Base-by-base conservation (phyloP, 35 echinoderm and acorn worm species). In the Lytechinus pictus region DNA sequence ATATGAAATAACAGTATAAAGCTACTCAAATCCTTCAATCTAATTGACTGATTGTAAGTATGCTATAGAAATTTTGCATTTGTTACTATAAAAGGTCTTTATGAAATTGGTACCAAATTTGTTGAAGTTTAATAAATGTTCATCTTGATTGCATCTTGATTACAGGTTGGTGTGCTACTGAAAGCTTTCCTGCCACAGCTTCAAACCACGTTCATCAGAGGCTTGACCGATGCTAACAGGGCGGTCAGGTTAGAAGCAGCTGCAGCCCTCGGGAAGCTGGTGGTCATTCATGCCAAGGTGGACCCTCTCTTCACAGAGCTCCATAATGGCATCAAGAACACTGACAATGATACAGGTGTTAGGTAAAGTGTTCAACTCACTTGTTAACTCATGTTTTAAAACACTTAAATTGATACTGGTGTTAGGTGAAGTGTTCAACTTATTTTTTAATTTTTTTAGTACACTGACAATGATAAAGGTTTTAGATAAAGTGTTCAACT, bases 101-200 rank as follows among this genome's bases (percentile, higher is more conserved):
- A 1, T 44, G 33, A 44, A 44, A 44, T 44, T 0, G 33, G 33
- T 44, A 44, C 33, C 33, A 44, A 44, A 44, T 44, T 44, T 44
- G 33, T 44, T 44, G 33, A 44, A 58, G 56, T 9, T 44, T 58
- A 79, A 79, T n/a, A 19, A 79, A n/a, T 79, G 66, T 79, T 79
- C 0, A 90, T 51, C 52, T 54, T 90, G 86, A n/a, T 12, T 52
- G 5, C 16, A 88, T 44, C 33, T 44, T 44, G 33, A 44, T 90
- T 52, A 5, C 88, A 99, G 98, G 98, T 99, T 86, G 98, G 98
- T 91, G 96, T 98, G 54, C 94, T 98, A 24, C 95, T 99, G 53
- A 99, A 99, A 95, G 96, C 98, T 3, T 99, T 99, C 96, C 95
- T 99, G 86, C 98, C 98, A 21, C 98, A 99, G 94, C 95, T 99